Conservation (phyloP, 2,797 vertebrate species). For the Pseudopleuronectes americanus region DNA sequence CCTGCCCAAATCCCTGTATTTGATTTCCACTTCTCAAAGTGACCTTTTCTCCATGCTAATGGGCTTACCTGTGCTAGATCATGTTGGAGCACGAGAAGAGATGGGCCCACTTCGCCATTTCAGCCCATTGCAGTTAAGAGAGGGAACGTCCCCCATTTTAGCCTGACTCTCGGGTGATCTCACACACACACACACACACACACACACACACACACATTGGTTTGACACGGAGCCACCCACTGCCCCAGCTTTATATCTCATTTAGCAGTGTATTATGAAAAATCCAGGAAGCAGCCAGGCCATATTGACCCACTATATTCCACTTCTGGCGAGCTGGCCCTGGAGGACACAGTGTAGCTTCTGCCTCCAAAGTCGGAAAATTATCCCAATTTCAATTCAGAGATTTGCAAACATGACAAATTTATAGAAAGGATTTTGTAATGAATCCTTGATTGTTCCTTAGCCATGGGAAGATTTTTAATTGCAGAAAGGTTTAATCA, state of each 20-base stretch:
- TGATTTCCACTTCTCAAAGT: slow-evolving; percentile 85
- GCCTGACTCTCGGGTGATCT: slow-evolving; percentile 20
- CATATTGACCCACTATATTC: slow-evolving; percentile 57
- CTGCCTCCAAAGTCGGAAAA: slow-evolving; percentile 53
- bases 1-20: slow-evolving; percentile 83
- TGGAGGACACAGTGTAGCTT: slow-evolving; percentile 44
- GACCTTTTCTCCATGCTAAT: slow-evolving; percentile 84
- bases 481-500: slow-evolving; percentile 1
- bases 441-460: slow-evolving; percentile 7
- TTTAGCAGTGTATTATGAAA: slow-evolving; percentile 64
- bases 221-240: slow-evolving; percentile 38
- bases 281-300: slow-evolving; percentile 49
- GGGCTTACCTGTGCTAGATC: slow-evolving; percentile 82
- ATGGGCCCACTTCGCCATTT: slow-evolving; percentile 50
- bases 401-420: slow-evolving; percentile 26
- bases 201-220: slow-evolving; percentile 16
- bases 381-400: slow-evolving; percentile 57
- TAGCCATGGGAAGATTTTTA: background rate
- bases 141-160: slow-evolving; percentile 27
- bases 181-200: slow-evolving; percentile 28
- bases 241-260: slow-evolving; percentile 62
- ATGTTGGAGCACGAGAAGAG: slow-evolving; percentile 71
- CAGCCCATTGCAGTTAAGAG: slow-evolving; percentile 55
- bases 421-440: background rate
- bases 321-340: slow-evolving; percentile 37